Base-by-base conservation (phyloP, 2,888 invertebrate genomes). In the Stenurella melanura region DNA sequence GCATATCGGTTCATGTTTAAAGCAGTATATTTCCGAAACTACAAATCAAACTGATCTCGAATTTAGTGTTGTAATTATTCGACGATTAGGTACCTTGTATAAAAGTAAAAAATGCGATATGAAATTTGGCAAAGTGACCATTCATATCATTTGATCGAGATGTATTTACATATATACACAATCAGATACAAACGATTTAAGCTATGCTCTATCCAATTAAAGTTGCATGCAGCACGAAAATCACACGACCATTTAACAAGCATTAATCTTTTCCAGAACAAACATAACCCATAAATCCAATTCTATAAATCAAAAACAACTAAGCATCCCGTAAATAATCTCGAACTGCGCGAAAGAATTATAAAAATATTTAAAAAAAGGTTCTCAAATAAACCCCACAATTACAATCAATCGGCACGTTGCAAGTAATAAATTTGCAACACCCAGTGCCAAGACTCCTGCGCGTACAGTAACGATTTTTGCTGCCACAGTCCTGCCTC, bases 381-480 rank as follows among this genome's bases (percentile, higher is more conserved):
- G 50, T 18, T 26, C 19, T 17, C 61, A 30, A 70, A 77, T 74
- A 71, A 77, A 72, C 71, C 67, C 71, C 15, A 67, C 83, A 79
- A 80, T 83, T 80, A 80, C 78, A 82, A 80, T 81, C 80, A 83
- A 81, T 82, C 79, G 83, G 77, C 81, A 78, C 82, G 78, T 77
- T 78, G 69, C 77, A 74, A 74, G 80, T 76, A 76, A 80, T 82
- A 83, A 83, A 83, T 81, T 82, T 79, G 85, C 81, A 83, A 84
- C 84, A 84, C 82, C 83, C 81, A 81, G 77, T 78, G 74, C 77
- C 73, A 84, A 82, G 82, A 83, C 76, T 81, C 88, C 86, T 89
- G 89, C 89, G 89, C 88, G 87, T 82, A 87, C 84, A 87, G 87
- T 89, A 89, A 89, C 88, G 89, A 89, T 89, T 89, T 89, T 89